phyloP scores from a whole-genome alignment of 2,888 invertebrate genomes.

The Apamea anceps region DNA sequence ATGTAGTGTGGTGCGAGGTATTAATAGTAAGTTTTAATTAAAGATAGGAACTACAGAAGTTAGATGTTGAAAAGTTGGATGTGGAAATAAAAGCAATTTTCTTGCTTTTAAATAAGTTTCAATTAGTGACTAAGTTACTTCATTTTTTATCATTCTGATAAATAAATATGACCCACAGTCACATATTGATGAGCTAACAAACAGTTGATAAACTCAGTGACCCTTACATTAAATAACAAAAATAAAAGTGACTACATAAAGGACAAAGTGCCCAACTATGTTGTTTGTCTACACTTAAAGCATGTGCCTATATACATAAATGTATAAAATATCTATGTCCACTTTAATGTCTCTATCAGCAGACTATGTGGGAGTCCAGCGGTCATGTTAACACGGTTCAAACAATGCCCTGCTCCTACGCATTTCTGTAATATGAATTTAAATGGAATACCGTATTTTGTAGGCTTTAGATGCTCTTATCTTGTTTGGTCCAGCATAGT shows the following conservation, averaged over 20 bases:
- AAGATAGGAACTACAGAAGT: neutral
- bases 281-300: constrained; percentile 1
- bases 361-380: constrained; percentile 62
- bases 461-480: constrained; percentile 19
- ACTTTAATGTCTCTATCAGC: constrained; percentile 66
- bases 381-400: constrained; percentile 63
- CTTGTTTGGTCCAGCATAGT: neutral
- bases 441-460: constrained; percentile 56
- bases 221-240: neutral
- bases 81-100: neutral
- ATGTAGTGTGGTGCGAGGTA: neutral
- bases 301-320: neutral
- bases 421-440: constrained; percentile 62
- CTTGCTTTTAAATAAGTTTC: neutral
- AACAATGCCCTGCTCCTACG: constrained; percentile 66
- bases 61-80: neutral
- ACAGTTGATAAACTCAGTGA: constrained; percentile 27
- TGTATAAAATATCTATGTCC: constrained; percentile 44
- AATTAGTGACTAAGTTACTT: neutral
- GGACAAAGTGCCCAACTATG: constrained; percentile 8
- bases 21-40: constrained; percentile 3
- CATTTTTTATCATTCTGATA: constrained; percentile 1
- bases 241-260: constrained; percentile 7
- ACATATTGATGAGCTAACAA: neutral
- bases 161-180: constrained; percentile 7